Evolutionary conservation across 2,888 invertebrate species (phyloP), one percentile per base, ranked within the genome.

Genomic region (Teleiodes luculella): DNA sequence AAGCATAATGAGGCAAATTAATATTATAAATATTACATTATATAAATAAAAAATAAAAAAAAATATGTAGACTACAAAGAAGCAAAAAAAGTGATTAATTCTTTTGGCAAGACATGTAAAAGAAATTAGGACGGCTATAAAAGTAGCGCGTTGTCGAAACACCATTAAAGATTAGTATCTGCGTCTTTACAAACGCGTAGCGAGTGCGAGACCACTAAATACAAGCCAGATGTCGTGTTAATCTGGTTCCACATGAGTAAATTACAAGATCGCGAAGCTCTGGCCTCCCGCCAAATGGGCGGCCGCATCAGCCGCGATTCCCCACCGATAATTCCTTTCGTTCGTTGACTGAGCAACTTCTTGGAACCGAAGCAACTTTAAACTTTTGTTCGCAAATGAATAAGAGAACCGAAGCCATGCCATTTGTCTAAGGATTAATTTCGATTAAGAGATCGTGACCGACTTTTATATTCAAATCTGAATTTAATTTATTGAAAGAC

Each of bases 231-330:
- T 81, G 78, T 75, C 76, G 74, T 78, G 78, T 78, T 83, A 80
- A 83, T 83, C 80, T 78, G 76, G 73, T 82, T 80, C 75, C 76
- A 71, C 79, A 72, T 70, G 80, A 76, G 81, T 79, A 75, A 80
- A 79, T 82, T 82, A 83, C 83, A 82, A 81, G 80, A 83, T 80
- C 78, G 76, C 67, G 53, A 52, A 70, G 68, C 67, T 58, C 69
- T 86, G 86, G 87, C 78, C 58, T 53, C 35, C 48, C 50, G 79
- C 86, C 86, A 86, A 84, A 85, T 81, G 76, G 78, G 70, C 67
- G 71, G 74, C 70, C 73, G 77, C 80, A 77, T 80, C 80, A n/a
- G 62, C 74, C 74, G 70, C 74, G 71, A 73, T 75, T 72, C 73
- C 68, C 68, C 65, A 68, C 75, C 76, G 71, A 82, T 83, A 78